Evolutionary conservation across 2,797 vertebrate genomes (phyloP).

Genomic region (Myiotriccus ornatus): DNA sequence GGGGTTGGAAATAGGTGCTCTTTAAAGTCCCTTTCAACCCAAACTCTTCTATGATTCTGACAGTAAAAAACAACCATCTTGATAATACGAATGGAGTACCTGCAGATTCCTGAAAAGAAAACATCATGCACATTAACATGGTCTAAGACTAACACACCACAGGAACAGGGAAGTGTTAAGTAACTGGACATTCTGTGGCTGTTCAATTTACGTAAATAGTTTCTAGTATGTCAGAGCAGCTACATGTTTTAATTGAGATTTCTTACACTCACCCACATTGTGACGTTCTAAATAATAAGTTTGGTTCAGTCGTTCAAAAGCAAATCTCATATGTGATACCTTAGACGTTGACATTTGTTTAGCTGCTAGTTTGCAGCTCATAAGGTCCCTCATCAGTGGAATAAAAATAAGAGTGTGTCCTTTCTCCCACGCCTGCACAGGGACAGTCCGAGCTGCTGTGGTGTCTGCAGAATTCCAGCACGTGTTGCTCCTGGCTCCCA

Average conservation of each 20-base stretch:
- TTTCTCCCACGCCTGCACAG: neutral
- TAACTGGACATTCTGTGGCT: neutral
- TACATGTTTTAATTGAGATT: neutral
- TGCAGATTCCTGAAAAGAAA: neutral
- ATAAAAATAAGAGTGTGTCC: neutral
- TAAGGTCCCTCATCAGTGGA: neutral
- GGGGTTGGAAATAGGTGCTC: neutral
- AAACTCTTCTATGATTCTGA: neutral
- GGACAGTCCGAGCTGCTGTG: fast-evolving
- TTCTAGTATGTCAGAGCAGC: neutral
- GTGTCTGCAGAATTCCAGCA: neutral
- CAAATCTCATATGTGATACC: neutral
- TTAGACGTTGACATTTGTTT: neutral
- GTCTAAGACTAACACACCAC: neutral
- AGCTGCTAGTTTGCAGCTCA: neutral
- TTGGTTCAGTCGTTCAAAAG: neutral
- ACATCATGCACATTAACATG: neutral
- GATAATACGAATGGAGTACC: neutral
- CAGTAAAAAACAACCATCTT: neutral
- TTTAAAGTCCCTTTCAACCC: neutral
- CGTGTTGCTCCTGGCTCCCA: neutral
- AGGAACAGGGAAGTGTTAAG: neutral
- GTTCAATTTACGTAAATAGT: neutral
- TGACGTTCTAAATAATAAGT: neutral
- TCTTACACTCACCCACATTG: neutral